Evolutionary conservation across 1,140 invertebrate species (phyloP).

Genomic region (Lordiphosa stackelbergi): DNA sequence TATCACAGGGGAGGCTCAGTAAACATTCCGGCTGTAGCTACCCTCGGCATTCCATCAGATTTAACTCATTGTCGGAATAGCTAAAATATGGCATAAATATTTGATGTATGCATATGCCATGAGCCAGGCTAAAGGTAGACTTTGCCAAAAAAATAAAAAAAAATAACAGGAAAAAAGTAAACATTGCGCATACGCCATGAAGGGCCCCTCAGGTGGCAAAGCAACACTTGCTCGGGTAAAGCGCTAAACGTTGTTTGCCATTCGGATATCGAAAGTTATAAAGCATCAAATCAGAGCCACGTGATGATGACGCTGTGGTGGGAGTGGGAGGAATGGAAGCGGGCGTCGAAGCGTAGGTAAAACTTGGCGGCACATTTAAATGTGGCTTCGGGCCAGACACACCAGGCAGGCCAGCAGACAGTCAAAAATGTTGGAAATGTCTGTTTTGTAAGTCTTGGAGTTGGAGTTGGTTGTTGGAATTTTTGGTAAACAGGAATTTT

Average conservation of each 20-base stretch:
- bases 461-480: constrained; percentile 36
- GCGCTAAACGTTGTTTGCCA: constrained; percentile 73
- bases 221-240: constrained; percentile 62
- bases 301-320: constrained; percentile 18
- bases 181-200: constrained; percentile 57
- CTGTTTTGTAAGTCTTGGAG: constrained; percentile 4
- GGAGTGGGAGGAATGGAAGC: too few species aligned
- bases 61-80: constrained; percentile 66
- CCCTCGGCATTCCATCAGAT: constrained; percentile 49
- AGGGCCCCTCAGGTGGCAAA: constrained; percentile 41
- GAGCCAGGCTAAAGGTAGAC: constrained; percentile 19
- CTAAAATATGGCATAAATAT: constrained; percentile 73
- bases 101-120: constrained; percentile 63
- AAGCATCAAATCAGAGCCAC: constrained; percentile 72
- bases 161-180: constrained; percentile 37
- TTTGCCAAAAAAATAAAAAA: constrained; percentile 4
- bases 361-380: constrained; percentile 69
- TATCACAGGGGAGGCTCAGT: constrained; percentile 34
- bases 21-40: constrained; percentile 5
- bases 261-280: constrained; percentile 73
- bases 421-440: constrained; percentile 66
- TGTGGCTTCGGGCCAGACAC: constrained; percentile 62
- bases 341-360: constrained; percentile 40
- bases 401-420: constrained; percentile 41
- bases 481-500: constrained; percentile 65